Base-by-base conservation (phyloP, 2,888 invertebrate genomes). In the Yponomeuta sedellus region DNA sequence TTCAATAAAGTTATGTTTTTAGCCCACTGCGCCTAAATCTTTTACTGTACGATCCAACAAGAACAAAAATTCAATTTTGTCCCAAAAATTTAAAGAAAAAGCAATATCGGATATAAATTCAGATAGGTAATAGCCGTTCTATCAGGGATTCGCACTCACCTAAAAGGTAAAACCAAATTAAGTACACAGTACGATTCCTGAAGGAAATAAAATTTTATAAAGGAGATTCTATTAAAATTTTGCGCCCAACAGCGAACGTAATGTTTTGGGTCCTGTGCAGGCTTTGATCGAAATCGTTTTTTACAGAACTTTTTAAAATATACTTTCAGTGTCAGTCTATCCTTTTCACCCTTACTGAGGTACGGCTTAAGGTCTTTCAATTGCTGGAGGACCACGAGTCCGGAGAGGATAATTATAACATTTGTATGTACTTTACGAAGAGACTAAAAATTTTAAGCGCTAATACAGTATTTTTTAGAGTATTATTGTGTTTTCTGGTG, bases 151-250 rank as follows among this genome's bases (percentile, higher is more conserved):
- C 25, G 59, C 19, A 39, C 19, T 19, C 44, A 12, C 40, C 1
- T 63, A 44, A 63, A 74, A 74, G 70, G 70, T 70, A 70, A 74
- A 76, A 75, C 72, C 71, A 72, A 80, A 77, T 74, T 75, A 34
- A 34, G 34, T 34, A 75, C 73, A 71, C 69, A 72, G 71, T 74
- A 70, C 74, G 75, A 73, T 75, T 77, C 74, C 74, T 71, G 22
- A 71, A 73, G 70, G 72, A 79, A 83, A 85, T 86, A 83, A 79
- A 84, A 86, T 85, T 86, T 79, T 69, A 70, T 40, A 4, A 20
- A 72, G 72, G 73, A 73, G 73, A 75, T 70, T 75, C 77, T 75
- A 80, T 85, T 81, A 82, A 78, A 81, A 83, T 82, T 86, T 88
- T 83, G 86, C 82, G 77, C 76, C 75, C 72, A 73, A 73, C 69